phyloP scores from a whole-genome alignment of 2,797 vertebrate species.

The Gallinago solitaria region DNA sequence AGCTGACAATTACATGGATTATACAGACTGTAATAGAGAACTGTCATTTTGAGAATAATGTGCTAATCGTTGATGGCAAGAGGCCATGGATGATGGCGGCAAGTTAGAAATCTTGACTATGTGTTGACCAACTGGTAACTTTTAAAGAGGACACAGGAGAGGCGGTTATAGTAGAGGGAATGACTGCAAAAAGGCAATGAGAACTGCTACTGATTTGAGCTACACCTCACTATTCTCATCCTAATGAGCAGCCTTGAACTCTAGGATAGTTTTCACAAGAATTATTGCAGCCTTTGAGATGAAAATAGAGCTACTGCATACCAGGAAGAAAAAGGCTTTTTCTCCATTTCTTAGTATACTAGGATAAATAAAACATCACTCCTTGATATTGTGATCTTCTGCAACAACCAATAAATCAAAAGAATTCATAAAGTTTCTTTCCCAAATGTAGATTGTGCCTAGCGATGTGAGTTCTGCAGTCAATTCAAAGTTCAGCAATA shows the following conservation, averaged over 20 bases:
- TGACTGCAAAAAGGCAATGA: neutral
- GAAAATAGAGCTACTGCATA: neutral
- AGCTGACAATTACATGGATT: conserved; percentile 3
- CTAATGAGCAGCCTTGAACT: neutral
- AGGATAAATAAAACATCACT: neutral
- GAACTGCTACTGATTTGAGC: neutral
- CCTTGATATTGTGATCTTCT: neutral
- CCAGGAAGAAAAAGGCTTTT: rapidly evolving
- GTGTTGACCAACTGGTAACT: neutral
- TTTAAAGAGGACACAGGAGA: neutral
- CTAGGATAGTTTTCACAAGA: neutral
- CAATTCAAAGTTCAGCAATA: neutral
- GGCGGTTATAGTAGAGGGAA: neutral
- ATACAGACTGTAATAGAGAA: neutral
- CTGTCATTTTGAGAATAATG: neutral
- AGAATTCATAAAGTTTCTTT: neutral
- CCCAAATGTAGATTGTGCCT: neutral
- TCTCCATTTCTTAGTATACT: neutral
- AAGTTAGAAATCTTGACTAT: neutral
- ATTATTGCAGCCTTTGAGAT: neutral
- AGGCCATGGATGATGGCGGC: neutral
- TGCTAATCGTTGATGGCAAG: neutral
- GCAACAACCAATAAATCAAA: neutral
- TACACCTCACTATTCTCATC: neutral
- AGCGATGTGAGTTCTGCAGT: neutral